Base-by-base conservation (phyloP, 1,140 invertebrate species). In the Leptoteleia sp. region DNA sequence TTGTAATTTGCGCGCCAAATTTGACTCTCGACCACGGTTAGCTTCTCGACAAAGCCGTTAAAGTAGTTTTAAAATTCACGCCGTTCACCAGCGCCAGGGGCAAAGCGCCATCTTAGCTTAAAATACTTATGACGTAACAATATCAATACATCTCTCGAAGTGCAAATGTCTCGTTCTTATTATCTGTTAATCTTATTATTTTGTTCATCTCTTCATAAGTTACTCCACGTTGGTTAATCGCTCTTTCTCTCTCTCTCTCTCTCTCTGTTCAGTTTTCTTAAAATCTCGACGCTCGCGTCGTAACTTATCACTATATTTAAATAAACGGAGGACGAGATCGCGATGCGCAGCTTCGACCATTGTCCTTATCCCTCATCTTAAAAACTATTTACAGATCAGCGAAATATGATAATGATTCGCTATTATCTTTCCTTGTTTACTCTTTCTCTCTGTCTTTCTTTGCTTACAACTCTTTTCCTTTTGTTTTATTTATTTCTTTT, bases 61-160 rank as follows among this genome's bases (percentile, higher is more conserved):
- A 3, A 22, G 5, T 3, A 22, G 2, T 22, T 22, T 3, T 22
- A 22, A 22, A 22, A 22, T 22, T 22, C 2, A 5, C 2, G 5
- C 19, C 7, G 2, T 31, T 12, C 11, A 3, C 33, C 37, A 22
- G 38, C 61, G 16, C 31, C 76, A 75, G 37, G 59, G 71, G 70
- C 50, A 31, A 52, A 70, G 47, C 57, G 62, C 48, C 35, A 40
- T 67, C 68, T 72, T 79, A 73, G 47, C 54, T 75, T 79, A 79
- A 70, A 79, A 73, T 79, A 73, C 70, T 68, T 79, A 79, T 72
- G 61, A 75, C 25, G 31, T 79, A 79, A 79, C 71, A 79, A 71
- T 79, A 73, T 79, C 59, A 72, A 79, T 75, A 73, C 64, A 62
- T 68, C 64, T 76, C 73, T 76, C 73, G 62, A 76, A 76, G 64